Evolutionary conservation across 2,888 invertebrate species (phyloP).

Genomic region (Nomada ruficornis): DNA sequence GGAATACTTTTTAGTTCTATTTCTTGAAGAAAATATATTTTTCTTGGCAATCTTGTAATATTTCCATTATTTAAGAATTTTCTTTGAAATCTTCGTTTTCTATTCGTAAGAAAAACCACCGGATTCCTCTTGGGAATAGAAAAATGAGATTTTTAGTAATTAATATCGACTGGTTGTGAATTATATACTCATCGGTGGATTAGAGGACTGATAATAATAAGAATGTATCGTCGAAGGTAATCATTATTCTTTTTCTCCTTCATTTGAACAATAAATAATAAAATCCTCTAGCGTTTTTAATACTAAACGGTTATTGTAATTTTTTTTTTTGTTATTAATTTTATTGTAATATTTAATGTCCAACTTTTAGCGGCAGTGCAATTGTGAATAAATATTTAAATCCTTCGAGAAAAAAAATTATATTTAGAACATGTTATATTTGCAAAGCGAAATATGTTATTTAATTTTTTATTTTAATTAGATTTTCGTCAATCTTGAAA

Average conservation of each 20-base stretch:
- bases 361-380: conserved; percentile 38
- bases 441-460: conserved; percentile 42
- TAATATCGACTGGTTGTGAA: conserved; percentile 59
- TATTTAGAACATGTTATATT: conserved; percentile 44
- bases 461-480: conserved; percentile 35
- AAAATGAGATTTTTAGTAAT: conserved; percentile 23
- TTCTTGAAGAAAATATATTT: conserved; percentile 38
- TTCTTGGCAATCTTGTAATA: conserved; percentile 20
- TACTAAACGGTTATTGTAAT: conserved; percentile 35
- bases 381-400: conserved; percentile 44
- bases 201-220: conserved; percentile 57
- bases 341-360: conserved; percentile 52
- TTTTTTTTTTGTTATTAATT: conserved; percentile 57
- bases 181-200: conserved; percentile 57
- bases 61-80: conserved; percentile 18
- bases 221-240: conserved; percentile 33
- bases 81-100: conserved; percentile 28
- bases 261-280: conserved; percentile 23
- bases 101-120: conserved; percentile 15
- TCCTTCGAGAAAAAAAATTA: conserved; percentile 12
- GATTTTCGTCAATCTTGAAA: conserved; percentile 7
- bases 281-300: conserved; percentile 35
- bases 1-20: conserved; percentile 7
- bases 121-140: conserved; percentile 18
- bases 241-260: conserved; percentile 13